Conservation (phyloP, 2,888 invertebrate genomes). For the Ennomos fuscantarius region DNA sequence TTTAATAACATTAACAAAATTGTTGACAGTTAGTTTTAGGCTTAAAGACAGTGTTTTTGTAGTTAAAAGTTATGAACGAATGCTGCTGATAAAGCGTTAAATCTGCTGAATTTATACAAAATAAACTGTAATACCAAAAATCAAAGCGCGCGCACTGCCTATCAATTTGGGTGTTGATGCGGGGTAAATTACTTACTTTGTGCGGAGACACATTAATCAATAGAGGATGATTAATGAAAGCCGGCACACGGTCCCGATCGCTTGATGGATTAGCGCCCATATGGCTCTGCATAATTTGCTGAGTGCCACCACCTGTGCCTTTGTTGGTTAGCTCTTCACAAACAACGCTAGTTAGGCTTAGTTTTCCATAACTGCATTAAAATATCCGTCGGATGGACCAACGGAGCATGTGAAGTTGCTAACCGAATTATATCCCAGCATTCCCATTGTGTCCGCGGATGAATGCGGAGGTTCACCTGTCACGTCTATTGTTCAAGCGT, state of each 20-base stretch:
- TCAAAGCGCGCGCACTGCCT: conserved; percentile 54
- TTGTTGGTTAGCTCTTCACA: conserved; percentile 54
- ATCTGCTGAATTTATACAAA: not conserved
- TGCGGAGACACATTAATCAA: conserved; percentile 81
- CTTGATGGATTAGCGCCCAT: conserved; percentile 83
- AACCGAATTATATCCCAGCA: conserved; percentile 28
- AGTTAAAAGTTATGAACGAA: too few relatives aligned
- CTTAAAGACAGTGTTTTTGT: too few relatives aligned
- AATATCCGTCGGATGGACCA: conserved; percentile 19
- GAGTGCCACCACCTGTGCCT: conserved; percentile 75
- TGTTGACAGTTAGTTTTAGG: too few relatives aligned
- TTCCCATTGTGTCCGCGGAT: conserved; percentile 21
- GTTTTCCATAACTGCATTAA: conserved; percentile 30
- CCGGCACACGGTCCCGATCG: conserved; percentile 71
- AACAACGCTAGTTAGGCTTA: conserved; percentile 34
- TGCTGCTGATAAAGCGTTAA: not conserved
- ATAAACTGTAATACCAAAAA: conserved; percentile 48
- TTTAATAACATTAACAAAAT: too few relatives aligned
- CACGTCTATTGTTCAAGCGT: conserved; percentile 43
- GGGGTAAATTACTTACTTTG: conserved; percentile 75
- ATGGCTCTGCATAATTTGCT: conserved; percentile 81
- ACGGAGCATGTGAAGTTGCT: conserved; percentile 17
- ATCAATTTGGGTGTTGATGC: conserved; percentile 62
- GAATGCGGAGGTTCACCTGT: conserved; percentile 34
- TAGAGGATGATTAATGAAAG: conserved; percentile 81